Evolutionary conservation across 2,113 vertebrate species (phyloP).

Genomic region (Boulengeromyrus knoepffleri): DNA sequence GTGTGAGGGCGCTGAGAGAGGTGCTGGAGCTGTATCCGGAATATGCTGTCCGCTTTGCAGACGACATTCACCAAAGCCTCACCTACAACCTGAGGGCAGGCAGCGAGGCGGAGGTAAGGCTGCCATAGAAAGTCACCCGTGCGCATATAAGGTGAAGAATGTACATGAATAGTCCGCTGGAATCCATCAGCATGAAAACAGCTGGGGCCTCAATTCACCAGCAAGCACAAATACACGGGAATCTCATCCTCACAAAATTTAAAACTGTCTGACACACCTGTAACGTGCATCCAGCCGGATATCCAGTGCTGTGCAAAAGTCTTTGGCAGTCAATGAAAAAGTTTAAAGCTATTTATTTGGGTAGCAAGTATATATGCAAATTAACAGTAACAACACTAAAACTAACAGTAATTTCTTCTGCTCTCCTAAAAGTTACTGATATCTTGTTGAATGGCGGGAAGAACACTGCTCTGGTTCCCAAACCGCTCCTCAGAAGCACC

Average conservation of each 20-base stretch:
- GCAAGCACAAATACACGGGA: not conserved
- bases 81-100: conserved; percentile 91
- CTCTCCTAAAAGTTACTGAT: not conserved
- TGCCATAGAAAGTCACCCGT: not conserved
- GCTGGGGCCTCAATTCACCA: not conserved
- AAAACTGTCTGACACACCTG: not conserved
- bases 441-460: not conserved
- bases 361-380: not conserved
- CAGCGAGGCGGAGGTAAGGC: conserved; percentile 69
- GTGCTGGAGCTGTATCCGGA: conserved; percentile 88
- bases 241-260: not conserved
- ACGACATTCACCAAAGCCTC: conserved; percentile 81
- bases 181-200: not conserved
- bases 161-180: not conserved
- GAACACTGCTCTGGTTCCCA: not conserved
- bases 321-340: not conserved
- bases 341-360: not conserved
- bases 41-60: conserved; percentile 75
- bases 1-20: conserved; percentile 75
- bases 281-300: not conserved
- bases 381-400: not conserved
- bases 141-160: not conserved
- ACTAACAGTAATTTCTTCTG: not conserved
- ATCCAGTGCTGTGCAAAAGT: not conserved
- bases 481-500: not conserved